Evolutionary conservation across 2,888 invertebrate genomes (phyloP), one percentile per base, ranked within the genome.

Genomic region (Hermaeophaga mercurialis): DNA sequence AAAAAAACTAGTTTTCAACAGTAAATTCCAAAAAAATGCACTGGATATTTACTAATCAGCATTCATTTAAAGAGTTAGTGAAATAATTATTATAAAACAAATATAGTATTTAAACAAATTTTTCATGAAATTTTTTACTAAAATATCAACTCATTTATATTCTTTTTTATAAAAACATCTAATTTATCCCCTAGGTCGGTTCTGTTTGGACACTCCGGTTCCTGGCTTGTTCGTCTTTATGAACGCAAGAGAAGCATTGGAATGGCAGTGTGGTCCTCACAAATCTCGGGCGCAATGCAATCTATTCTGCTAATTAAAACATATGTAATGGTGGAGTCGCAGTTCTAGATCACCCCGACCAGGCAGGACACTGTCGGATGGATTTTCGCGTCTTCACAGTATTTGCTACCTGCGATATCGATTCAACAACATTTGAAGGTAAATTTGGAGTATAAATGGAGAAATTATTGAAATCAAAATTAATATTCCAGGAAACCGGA

Each of bases 271-370:
- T 54, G 57, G 62, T 62, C 62, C 68, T 66, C 72, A 73, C 75
- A 76, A 76, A 76, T 76, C 75, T 75, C 72, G 67, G 65, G 63
- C 64, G 66, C 71, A 66, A 62, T 66, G 69, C 73, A 73, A 76
- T 76, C 75, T 72, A 76, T 76, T 73, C 71, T 69, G 66, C 74
- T 76, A 76, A 76, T 76, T 76, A 76, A 76, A 76, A 76, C 76
- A 76, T 76, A 76, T 76, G 75, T 76, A 75, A 75, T 68, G 70
- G 69, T 66, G 65, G 61, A 65, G 65, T 66, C 67, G 61, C 59
- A 66, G 61, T 62, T 64, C 54, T 63, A 64, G 63, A 65, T 64
- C 63, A 65, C 59, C 52, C 43, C 18, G 50, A n/a, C 26, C 39
- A 24, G 48, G 61, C 64, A 68, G 70, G 70, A 70, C 68, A 66